phyloP scores from a whole-genome alignment of 2,888 invertebrate genomes.

The Eilema griseolum region DNA sequence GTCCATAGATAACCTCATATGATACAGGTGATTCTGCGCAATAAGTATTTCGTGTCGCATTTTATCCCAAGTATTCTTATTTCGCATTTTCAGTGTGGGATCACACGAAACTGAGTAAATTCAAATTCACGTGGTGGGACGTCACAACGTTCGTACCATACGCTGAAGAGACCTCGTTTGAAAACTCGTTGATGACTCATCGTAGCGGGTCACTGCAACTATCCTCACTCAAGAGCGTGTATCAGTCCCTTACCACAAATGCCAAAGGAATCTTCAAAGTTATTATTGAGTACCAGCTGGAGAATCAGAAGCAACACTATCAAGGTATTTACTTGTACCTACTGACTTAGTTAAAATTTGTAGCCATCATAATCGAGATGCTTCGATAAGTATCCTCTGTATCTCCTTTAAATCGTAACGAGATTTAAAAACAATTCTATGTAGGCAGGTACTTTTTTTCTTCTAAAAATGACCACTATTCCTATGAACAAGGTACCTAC shows the following conservation, averaged over 20 bases:
- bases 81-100: constrained; percentile 91
- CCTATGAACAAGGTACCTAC: too few species aligned
- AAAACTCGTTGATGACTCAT: constrained; percentile 94
- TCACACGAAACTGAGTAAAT: constrained; percentile 93
- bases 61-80: not conserved
- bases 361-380: too few species aligned
- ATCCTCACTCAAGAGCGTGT: constrained; percentile 95
- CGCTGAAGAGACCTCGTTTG: constrained; percentile 93
- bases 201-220: constrained; percentile 92
- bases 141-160: constrained; percentile 95
- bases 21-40: too few species aligned
- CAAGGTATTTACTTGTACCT: constrained; percentile 85
- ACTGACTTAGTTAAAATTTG: too few species aligned
- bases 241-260: constrained; percentile 95
- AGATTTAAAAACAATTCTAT: too few species aligned
- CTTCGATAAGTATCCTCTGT: too few species aligned
- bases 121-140: constrained; percentile 97
- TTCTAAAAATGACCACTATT: too few species aligned
- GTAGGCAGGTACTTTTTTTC: too few species aligned
- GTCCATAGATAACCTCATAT: too few species aligned
- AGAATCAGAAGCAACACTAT: constrained; percentile 91
- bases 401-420: not conserved
- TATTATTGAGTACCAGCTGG: constrained; percentile 93
- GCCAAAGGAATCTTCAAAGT: constrained; percentile 94
- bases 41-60: not conserved